Percentiles rank a stretch among this genome's conserved stretches.
Conservation (phyloP, 2,113 vertebrate species). For the Sclerurus mexicanus region DNA sequence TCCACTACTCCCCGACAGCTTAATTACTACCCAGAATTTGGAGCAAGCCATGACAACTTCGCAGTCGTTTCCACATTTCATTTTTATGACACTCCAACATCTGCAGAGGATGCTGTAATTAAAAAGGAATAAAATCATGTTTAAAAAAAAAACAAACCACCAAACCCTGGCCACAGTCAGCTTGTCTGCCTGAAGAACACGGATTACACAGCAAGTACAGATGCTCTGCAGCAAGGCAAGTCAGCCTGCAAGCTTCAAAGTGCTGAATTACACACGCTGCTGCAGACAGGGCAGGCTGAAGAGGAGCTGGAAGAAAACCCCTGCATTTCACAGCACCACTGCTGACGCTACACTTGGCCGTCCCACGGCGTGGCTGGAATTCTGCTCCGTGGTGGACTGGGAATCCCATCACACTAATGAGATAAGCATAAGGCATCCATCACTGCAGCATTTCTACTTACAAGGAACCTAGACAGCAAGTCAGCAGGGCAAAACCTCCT, state of each 20-base stretch:
- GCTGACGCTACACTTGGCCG: not conserved
- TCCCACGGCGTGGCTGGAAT: not conserved
- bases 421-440: not conserved
- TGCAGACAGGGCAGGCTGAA: not conserved
- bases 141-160: not conserved
- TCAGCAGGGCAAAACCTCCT: conserved; percentile 8
- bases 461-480: not conserved
- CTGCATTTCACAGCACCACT: not conserved
- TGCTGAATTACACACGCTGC: not conserved
- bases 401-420: not conserved
- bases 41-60: not conserved
- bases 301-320: not conserved
- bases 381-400: not conserved
- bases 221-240: not conserved
- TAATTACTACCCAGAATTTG: not conserved
- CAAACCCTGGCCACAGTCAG: not conserved
- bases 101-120: conserved; percentile 43
- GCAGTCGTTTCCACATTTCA: not conserved
- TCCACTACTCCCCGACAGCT: conserved; percentile 21
- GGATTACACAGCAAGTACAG: not conserved
- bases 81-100: not conserved
- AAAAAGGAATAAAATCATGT: conserved; percentile 2
- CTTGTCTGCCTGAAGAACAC: not conserved
- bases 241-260: not conserved
- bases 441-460: not conserved